Conservation (phyloP, 2,113 vertebrate genomes). For the Tachycineta bicolor region DNA sequence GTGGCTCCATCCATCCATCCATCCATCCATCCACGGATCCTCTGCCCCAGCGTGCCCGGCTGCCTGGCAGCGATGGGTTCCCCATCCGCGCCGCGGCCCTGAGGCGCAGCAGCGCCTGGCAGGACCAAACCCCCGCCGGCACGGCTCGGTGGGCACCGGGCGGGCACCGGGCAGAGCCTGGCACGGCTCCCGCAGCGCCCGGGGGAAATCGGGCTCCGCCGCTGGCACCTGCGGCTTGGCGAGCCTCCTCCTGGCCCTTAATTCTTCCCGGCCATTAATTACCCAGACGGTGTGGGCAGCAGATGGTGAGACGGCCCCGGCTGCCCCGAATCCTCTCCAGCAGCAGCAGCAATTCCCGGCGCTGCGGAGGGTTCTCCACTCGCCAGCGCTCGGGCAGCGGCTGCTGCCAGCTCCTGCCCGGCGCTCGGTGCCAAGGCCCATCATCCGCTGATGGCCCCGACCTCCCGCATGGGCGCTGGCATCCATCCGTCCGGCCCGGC, state of each 20-base stretch:
- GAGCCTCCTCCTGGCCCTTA: background rate
- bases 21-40: background rate
- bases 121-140: background rate
- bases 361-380: background rate
- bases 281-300: constrained; percentile 61
- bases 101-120: background rate
- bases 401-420: constrained; percentile 43
- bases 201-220: background rate
- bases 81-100: rapidly evolving
- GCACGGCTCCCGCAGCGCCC: rapidly evolving
- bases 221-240: background rate
- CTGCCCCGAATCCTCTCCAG: background rate
- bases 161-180: background rate
- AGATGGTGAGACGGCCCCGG: constrained; percentile 46
- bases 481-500: background rate
- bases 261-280: constrained; percentile 52
- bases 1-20: background rate
- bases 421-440: background rate
- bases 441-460: background rate
- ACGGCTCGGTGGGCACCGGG: background rate
- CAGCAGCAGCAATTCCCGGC: constrained; percentile 26
- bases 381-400: background rate
- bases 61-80: background rate
- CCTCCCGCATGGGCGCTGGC: background rate
- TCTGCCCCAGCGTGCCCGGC: too few species aligned